Base-by-base conservation (phyloP, 1,140 invertebrate species). In the Lordiphosa mommai region DNA sequence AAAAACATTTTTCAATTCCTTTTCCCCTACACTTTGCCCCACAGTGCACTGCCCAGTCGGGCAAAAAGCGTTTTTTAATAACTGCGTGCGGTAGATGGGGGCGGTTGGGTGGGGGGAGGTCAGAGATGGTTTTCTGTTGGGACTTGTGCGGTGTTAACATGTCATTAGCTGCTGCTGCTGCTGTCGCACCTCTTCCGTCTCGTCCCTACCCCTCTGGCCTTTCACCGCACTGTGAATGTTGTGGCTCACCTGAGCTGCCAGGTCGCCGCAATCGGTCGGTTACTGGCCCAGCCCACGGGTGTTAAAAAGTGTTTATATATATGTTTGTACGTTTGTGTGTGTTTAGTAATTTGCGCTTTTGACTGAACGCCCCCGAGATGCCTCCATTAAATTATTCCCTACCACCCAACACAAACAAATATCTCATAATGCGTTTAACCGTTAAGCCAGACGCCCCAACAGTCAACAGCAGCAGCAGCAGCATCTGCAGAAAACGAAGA, bases 241-340 rank as follows among this genome's bases (percentile, higher is more conserved):
- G 76, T 84, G 48, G 76, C 76, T 82, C 76, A 82, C 76, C 76
- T 82, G 76, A 82, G 77, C 76, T 82, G 76, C 71, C 76, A 82
- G 77, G 71, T 82, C 77, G 72, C 38, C 52, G 48, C 52, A 67
- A 65, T 66, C 61, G 38, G 63, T 57, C 63, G 66, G 49, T 47
- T 47, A 44, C 41, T 44, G 17, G 55, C 44, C 63, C 76, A 55
- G 57, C 76, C 76, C 76, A 82, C 77, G 66, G 71, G 76, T 68
- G 76, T 80, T 80, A 74, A 74, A 74, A 71, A 67, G 76, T 66
- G 12, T 43, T 16, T 8, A 34, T 12, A 48, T 32, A 23, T 9
- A 36, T 8, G 16, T 5, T 5, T 17, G 34, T 23, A 9, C 5
- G 13, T 30, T 13, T 32, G 17, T 48, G 34, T 80, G 52, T 51